Percentiles rank a stretch among this genome's conserved stretches.
phyloP scores from a whole-genome alignment of 2,888 invertebrate genomes.

The Capitulum mitella region DNA sequence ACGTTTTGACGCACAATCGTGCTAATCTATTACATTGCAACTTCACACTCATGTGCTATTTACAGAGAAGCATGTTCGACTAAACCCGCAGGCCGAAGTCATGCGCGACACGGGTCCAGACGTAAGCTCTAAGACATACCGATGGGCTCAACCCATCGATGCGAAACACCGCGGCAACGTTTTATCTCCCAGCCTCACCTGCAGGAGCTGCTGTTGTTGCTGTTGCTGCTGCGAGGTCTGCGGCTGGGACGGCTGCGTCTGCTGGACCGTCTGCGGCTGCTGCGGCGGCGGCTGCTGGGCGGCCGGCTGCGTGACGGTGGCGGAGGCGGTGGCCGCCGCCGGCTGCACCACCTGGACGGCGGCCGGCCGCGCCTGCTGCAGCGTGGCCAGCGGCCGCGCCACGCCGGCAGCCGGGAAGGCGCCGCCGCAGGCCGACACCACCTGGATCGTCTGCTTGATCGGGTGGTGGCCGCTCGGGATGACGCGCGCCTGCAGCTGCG shows the following conservation, averaged over 20 bases:
- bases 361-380: slow-evolving; percentile 30
- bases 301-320: neutral
- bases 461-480: slow-evolving; percentile 38
- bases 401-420: slow-evolving; percentile 28
- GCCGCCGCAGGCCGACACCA: slow-evolving; percentile 31
- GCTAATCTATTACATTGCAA: too few species aligned
- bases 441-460: slow-evolving; percentile 30
- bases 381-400: slow-evolving; percentile 28
- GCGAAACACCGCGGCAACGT: too few species aligned
- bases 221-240: slow-evolving; percentile 25
- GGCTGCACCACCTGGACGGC: slow-evolving; percentile 31
- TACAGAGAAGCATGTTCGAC: too few species aligned
- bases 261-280: slow-evolving; percentile 32
- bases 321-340: slow-evolving; percentile 28
- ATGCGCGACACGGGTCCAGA: too few species aligned
- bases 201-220: slow-evolving; percentile 1
- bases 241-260: too few species aligned
- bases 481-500: slow-evolving; percentile 39
- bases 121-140: too few species aligned
- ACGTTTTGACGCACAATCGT: too few species aligned
- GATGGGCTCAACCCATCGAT: too few species aligned
- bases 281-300: slow-evolving; percentile 10
- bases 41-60: too few species aligned
- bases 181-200: too few species aligned
- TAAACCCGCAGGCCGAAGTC: too few species aligned